Evolutionary conservation across 2,113 vertebrate genomes (phyloP), one percentile per base, ranked within the genome.

Genomic region (Donacobius atricapilla): DNA sequence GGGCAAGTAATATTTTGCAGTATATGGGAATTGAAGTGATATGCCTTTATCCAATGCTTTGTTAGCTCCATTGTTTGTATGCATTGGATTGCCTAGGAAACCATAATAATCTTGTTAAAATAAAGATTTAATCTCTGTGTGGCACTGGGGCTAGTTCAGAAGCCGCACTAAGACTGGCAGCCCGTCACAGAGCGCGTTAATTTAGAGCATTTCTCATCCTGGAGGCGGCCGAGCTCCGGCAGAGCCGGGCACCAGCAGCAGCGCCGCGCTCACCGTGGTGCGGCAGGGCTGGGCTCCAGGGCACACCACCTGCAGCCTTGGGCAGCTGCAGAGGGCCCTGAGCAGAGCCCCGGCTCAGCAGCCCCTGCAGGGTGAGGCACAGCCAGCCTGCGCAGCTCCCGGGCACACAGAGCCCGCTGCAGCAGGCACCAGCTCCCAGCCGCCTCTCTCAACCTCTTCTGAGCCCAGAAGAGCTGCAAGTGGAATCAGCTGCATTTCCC

Each of bases 61-160:
- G 66, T 84, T 97, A 87, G 70, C 87, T 58, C 83, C 73, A 53
- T 85, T 97, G 93, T 96, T 97, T 97, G 76, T 93, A 47, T 93
- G 93, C 76, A 33, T 50, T 87, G 89, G 77, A 96, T 97, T 85
- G 90, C 94, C 89, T 92, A 63, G 93, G 94, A 97, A 96, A 95
- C 89, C 75, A 81, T 93, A 76, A 94, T 66, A 93, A 94, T 94
- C 66, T 94, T 69, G 80, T 93, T 94, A 93, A 96, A 97, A 94
- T 92, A 91, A 90, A 97, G 87, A 89, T 81, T 63, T 88, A 13
- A 92, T 94, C 85, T 94, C 69, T 87, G 68, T 91, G 70, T 9
- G 11, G 73, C 39, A 45, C 18, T 85, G 60, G 68, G 88, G 30
- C 56, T 84, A 9, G 78, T 93, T 96, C 95, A 94, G 27, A 92